Percentiles rank a stretch among this genome's conserved stretches.
phyloP scores from a whole-genome alignment of 2,113 vertebrate species.

The Cromileptes altivelis region DNA sequence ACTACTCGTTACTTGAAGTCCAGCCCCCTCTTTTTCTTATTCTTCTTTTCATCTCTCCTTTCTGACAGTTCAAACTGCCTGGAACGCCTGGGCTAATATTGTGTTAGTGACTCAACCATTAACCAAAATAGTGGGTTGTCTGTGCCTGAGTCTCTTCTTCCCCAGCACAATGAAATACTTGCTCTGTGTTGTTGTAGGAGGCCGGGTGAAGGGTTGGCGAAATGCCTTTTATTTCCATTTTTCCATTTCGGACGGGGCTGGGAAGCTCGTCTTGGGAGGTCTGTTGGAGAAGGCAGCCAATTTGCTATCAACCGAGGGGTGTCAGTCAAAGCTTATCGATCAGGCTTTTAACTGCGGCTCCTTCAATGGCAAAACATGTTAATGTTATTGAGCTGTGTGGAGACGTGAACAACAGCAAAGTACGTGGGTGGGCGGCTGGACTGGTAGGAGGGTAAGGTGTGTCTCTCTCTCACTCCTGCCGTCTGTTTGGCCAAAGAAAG shows the following conservation, averaged over 20 bases:
- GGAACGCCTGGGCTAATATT: conserved; percentile 76
- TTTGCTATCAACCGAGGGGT: conserved; percentile 77
- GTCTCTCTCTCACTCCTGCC: conserved; percentile 33
- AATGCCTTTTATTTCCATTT: conserved; percentile 49
- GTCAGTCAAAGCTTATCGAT: conserved; percentile 81
- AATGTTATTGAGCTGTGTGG: conserved; percentile 77
- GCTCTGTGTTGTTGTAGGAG: conserved; percentile 61
- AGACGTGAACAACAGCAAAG: conserved; percentile 56
- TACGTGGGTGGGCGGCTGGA: conserved; percentile 46
- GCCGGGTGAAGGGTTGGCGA: conserved; percentile 36
- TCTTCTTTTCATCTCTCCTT: conserved; percentile 57
- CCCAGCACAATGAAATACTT: conserved; percentile 41
- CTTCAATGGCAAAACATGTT: conserved; percentile 76
- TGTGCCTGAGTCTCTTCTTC: conserved; percentile 42
- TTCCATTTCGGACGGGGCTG: conserved; percentile 51
- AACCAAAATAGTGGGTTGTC: conserved; percentile 73
- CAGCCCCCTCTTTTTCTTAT: background rate
- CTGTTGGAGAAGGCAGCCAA: conserved; percentile 61
- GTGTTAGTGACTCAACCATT: conserved; percentile 77
- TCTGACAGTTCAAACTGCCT: conserved; percentile 61
- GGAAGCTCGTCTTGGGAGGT: conserved; percentile 67
- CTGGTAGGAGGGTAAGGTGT: conserved; percentile 55
- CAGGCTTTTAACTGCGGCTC: conserved; percentile 69
- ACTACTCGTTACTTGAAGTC: conserved; percentile 45
- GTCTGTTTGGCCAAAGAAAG: conserved; percentile 62